Percentiles rank a stretch among this genome's conserved stretches.
These are phyloP conservation scores for Camptogramma bilineatum DNA, from an alignment of 2,888 invertebrate genomes.

Conservation along the genomic window DNA sequence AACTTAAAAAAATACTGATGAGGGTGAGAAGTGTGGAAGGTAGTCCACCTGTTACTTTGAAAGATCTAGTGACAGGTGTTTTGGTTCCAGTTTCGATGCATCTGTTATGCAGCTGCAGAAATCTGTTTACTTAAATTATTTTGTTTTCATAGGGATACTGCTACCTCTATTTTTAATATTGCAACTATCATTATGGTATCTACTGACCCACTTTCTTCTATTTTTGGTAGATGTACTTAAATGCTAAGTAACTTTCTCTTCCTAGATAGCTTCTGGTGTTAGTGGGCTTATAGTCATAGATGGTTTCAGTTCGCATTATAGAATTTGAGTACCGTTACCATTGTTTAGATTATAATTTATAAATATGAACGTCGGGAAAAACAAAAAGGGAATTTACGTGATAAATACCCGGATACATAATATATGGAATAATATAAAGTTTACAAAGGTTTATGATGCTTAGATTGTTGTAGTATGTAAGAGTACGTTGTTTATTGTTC, in stretches of 20 bases:
- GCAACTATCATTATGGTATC: neutral
- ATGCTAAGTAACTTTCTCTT: neutral
- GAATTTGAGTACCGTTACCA: too few relatives aligned
- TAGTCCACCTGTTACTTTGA: slow-evolving; percentile 18
- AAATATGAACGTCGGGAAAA: too few relatives aligned
- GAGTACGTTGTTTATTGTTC: neutral
- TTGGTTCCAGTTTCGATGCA: slow-evolving; percentile 6
- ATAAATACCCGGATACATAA: too few relatives aligned
- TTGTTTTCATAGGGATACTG: neutral
- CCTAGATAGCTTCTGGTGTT: neutral
- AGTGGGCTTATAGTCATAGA: neutral
- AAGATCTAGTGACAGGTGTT: slow-evolving; percentile 18
- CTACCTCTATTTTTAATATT: neutral
- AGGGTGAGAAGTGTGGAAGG: slow-evolving; percentile 18
- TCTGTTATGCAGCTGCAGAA: slow-evolving; percentile 27
- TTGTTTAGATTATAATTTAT: too few relatives aligned
- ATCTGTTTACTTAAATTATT: neutral
- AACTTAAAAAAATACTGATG: neutral
- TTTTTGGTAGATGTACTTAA: neutral
- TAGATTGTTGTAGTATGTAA: neutral
- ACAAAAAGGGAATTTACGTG: too few relatives aligned
- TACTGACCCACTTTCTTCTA: neutral
- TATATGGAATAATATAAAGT: too few relatives aligned
- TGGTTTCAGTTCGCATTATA: too few relatives aligned
- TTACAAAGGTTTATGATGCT: too few relatives aligned